Conservation (phyloP, 2,113 vertebrate species). For the Lycocorax pyrrhopterus region DNA sequence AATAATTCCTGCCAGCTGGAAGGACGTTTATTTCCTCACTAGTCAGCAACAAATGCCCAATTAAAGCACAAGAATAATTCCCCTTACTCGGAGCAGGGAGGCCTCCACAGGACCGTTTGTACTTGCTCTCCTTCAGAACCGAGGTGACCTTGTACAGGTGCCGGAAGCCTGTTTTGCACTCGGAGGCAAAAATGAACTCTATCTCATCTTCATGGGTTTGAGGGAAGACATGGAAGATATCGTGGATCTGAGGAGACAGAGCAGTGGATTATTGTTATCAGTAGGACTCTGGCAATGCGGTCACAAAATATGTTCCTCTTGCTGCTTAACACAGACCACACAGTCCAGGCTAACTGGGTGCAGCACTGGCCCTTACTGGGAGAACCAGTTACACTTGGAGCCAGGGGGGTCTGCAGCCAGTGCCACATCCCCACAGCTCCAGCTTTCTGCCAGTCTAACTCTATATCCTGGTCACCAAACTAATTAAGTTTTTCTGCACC, state of each 20-base stretch:
- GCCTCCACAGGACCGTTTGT: conserved; percentile 71
- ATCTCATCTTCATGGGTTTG: conserved; percentile 78
- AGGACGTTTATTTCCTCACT: background rate
- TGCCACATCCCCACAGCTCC: background rate
- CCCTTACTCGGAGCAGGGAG: conserved; percentile 73
- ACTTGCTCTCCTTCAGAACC: conserved; percentile 75
- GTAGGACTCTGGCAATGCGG: background rate
- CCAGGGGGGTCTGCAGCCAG: background rate
- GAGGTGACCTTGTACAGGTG: conserved; percentile 79
- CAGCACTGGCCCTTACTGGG: background rate
- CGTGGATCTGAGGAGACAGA: conserved; percentile 75
- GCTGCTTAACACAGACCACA: background rate
- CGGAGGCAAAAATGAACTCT: conserved; percentile 82
- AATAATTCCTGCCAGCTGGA: background rate
- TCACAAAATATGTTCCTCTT: background rate
- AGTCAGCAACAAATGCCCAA: background rate
- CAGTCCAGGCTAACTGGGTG: background rate
- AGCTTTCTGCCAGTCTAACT: background rate
- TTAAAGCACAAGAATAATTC: background rate
- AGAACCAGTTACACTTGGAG: background rate
- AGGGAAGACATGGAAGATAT: conserved; percentile 81
- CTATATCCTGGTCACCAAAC: background rate
- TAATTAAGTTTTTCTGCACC: background rate
- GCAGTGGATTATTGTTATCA: background rate
- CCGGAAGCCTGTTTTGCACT: conserved; percentile 82